These are phyloP conservation scores for Catalaphyllia jardinei DNA, from an alignment of 64 coral and sea anemone genomes.

Conservation along the genomic window DNA sequence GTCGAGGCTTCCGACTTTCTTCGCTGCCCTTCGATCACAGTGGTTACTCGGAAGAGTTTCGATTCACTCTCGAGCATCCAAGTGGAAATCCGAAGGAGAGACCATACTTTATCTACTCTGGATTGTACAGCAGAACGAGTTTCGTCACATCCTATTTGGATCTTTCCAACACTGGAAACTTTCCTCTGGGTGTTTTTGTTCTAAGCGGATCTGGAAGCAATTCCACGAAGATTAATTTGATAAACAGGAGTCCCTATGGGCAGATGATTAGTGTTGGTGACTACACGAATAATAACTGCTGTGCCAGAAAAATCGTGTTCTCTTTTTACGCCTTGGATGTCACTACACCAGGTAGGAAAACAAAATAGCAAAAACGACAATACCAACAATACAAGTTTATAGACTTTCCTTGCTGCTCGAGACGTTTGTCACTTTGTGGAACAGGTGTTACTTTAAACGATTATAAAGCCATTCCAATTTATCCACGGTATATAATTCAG, in stretches of 20 bases:
- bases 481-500: too few relatives aligned
- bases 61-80: neutral
- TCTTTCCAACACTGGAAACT: neutral
- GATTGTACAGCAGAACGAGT: neutral
- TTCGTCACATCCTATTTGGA: neutral
- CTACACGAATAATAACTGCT: neutral
- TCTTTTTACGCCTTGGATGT: constrained; percentile 2
- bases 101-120: constrained; percentile 10
- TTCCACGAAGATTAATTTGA: neutral
- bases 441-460: too few relatives aligned
- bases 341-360: neutral
- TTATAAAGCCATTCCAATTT: too few relatives aligned
- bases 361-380: neutral
- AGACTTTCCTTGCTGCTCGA: too few relatives aligned
- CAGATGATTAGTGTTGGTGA: neutral
- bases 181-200: neutral
- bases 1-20: neutral
- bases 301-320: neutral
- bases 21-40: neutral
- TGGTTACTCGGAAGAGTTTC: neutral
- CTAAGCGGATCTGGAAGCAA: neutral
- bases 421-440: too few relatives aligned
- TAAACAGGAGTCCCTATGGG: neutral
- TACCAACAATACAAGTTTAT: neutral
- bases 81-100: constrained; percentile 4